Conservation (phyloP, 2,797 vertebrate genomes). For the Sebastes miniatus region DNA sequence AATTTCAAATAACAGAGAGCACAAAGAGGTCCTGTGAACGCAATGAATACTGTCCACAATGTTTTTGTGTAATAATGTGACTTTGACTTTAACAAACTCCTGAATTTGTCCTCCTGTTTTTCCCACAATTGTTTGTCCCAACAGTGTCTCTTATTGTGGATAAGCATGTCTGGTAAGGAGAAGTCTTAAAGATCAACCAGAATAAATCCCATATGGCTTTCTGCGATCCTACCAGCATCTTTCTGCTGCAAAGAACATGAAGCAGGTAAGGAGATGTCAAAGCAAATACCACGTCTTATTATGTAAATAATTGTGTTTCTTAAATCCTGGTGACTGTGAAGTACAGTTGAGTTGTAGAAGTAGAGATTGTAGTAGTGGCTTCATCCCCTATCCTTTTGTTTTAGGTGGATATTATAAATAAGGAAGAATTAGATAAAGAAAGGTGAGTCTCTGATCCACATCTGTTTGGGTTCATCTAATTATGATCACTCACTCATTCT, state of each 20-base stretch:
- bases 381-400: conserved; percentile 82
- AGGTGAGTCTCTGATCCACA: conserved; percentile 79
- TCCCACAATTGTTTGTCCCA: conserved; percentile 32
- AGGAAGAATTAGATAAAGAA: conserved; percentile 85
- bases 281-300: neutral
- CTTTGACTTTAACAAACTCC: neutral
- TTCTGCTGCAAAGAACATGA: conserved; percentile 82
- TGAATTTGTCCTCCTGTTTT: neutral
- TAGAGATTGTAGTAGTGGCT: conserved; percentile 60
- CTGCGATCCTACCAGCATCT: conserved; percentile 57
- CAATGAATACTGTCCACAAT: too few species aligned
- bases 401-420: conserved; percentile 86
- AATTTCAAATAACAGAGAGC: too few species aligned
- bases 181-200: conserved; percentile 59
- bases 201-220: conserved; percentile 68
- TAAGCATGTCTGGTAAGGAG: conserved; percentile 63
- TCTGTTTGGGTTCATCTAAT: conserved; percentile 49
- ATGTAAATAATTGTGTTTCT: conserved; percentile 15
- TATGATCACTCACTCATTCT: conserved; percentile 42
- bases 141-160: conserved; percentile 74
- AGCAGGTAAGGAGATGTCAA: conserved; percentile 74
- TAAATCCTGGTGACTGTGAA: conserved; percentile 48
- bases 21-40: too few species aligned
- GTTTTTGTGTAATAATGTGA: neutral
- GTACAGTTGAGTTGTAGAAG: conserved; percentile 49